These are phyloP conservation scores for Drosophila infuscata DNA, from an alignment of 2,888 invertebrate species.

Conservation along the genomic window DNA sequence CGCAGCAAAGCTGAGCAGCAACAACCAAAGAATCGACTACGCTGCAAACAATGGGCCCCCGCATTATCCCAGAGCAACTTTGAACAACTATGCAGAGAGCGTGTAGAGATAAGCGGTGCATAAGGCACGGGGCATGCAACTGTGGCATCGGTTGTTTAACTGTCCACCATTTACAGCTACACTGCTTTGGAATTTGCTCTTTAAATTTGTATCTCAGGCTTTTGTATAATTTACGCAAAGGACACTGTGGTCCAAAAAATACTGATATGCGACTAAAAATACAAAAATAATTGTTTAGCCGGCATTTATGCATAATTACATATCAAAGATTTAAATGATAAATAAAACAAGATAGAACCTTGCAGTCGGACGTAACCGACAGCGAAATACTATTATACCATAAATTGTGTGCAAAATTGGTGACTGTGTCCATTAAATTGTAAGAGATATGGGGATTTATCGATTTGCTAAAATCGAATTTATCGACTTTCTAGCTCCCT, in stretches of 20 bases:
- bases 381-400: too few relatives aligned
- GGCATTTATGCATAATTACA: neutral
- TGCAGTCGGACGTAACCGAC: too few relatives aligned
- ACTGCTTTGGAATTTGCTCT: constrained; percentile 43
- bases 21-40: constrained; percentile 49
- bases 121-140: neutral
- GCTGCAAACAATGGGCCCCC: constrained; percentile 60
- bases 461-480: too few relatives aligned
- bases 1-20: constrained; percentile 50
- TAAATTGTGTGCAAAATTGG: too few relatives aligned
- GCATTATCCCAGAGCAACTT: constrained; percentile 56
- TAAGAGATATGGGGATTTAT: too few relatives aligned
- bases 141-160: constrained; percentile 69
- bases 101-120: constrained; percentile 33
- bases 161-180: constrained; percentile 65
- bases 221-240: constrained; percentile 56
- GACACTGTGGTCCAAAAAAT: constrained; percentile 30
- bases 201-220: constrained; percentile 59
- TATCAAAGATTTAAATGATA: neutral
- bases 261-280: constrained; percentile 9
- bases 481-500: too few relatives aligned
- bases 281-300: neutral
- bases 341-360: too few relatives aligned
- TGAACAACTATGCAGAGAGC: constrained; percentile 58
- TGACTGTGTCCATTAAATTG: too few relatives aligned